These are phyloP conservation scores for Danio kyathit DNA, from an alignment of 2,797 vertebrate species.

Conservation along the genomic window DNA sequence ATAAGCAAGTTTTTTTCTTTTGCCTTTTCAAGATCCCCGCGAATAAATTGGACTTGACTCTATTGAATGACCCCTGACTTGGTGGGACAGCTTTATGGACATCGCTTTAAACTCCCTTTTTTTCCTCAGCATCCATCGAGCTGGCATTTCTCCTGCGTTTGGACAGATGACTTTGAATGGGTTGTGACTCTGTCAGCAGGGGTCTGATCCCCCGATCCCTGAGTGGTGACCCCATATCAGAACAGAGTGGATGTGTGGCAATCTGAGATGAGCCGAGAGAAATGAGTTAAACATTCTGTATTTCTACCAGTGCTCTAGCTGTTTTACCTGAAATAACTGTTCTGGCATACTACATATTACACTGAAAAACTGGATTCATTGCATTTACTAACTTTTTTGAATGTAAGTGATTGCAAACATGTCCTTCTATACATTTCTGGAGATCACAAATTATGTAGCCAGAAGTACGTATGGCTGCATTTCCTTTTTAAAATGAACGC, in stretches of 20 bases:
- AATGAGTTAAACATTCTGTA: neutral
- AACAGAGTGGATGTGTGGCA: slow-evolving; percentile 4
- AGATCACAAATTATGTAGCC: no score
- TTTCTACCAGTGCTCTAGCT: neutral
- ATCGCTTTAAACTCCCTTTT: slow-evolving; percentile 3
- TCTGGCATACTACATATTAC: no score
- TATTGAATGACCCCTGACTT: slow-evolving; percentile 29
- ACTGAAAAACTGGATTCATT: no score
- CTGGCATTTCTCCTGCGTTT: slow-evolving; percentile 1
- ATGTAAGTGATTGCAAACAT: no score
- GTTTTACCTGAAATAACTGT: no score
- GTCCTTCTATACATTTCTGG: no score
- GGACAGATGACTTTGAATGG: slow-evolving; percentile 34
- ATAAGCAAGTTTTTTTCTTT: slow-evolving; percentile 21
- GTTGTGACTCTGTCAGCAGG: slow-evolving; percentile 34
- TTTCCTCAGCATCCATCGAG: neutral
- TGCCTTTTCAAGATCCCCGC: neutral
- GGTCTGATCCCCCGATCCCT: slow-evolving; percentile 9
- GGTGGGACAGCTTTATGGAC: slow-evolving; percentile 24
- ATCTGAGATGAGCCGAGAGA: neutral
- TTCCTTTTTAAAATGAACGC: no score
- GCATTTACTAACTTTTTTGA: no score
- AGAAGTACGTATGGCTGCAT: no score
- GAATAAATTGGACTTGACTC: slow-evolving; percentile 50
- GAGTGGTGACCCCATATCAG: slow-evolving; percentile 16